phyloP scores from a whole-genome alignment of 2,113 vertebrate genomes.

The Siphamia tubifer region DNA sequence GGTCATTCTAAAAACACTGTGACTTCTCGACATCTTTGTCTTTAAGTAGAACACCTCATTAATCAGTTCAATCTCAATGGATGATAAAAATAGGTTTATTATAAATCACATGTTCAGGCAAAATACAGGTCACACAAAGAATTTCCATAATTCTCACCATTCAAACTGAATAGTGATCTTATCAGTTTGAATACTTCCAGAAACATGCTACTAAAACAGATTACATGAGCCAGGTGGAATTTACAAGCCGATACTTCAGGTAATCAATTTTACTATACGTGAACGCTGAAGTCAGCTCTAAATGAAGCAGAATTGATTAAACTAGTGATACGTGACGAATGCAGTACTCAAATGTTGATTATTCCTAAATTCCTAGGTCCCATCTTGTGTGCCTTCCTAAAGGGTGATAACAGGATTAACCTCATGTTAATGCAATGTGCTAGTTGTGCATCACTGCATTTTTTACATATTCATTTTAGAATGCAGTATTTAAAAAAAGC shows the following conservation, averaged over 20 bases:
- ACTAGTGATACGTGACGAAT: background rate
- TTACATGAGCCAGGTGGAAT: background rate
- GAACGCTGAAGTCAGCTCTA: background rate
- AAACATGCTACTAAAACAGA: background rate
- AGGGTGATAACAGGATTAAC: conserved; percentile 40
- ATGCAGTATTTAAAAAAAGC: background rate
- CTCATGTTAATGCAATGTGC: conserved; percentile 17
- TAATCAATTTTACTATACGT: background rate
- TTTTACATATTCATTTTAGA: conserved; percentile 24
- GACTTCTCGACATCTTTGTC: conserved; percentile 45
- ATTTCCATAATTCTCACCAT: background rate
- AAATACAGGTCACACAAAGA: conserved; percentile 37
- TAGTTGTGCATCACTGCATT: conserved; percentile 16
- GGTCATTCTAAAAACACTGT: conserved; percentile 56
- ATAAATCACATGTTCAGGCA: conserved; percentile 37
- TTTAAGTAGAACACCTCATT: conserved; percentile 58
- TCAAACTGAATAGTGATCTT: background rate
- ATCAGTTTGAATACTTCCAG: background rate
- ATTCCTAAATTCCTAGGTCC: background rate
- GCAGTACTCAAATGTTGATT: background rate
- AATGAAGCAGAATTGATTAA: too few species aligned
- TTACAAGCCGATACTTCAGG: background rate
- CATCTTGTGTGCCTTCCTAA: background rate
- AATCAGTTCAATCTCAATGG: conserved; percentile 61
- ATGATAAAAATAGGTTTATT: conserved; percentile 58